phyloP scores from a whole-genome alignment of 30 jellyfish, hydroid and myxozoan species.

The Aurelia sp. region DNA sequence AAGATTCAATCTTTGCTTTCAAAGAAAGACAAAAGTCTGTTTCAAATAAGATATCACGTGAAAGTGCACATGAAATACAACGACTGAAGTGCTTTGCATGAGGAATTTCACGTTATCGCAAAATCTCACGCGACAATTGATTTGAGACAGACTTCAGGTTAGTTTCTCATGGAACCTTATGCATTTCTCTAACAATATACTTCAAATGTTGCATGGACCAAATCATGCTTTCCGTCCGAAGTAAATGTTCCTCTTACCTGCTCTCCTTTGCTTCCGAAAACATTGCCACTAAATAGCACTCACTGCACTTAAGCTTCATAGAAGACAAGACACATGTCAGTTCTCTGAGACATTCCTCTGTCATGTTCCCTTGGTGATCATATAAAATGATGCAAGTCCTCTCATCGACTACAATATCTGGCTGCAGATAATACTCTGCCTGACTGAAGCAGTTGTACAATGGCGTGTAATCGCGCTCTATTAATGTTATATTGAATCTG shows the following conservation, averaged over 20 bases:
- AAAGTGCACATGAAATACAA: too few species aligned
- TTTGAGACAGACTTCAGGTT: too few species aligned
- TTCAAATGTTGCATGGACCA: too few species aligned
- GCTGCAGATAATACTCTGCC: constrained; percentile 50
- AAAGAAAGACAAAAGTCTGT: too few species aligned
- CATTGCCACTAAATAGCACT: constrained; percentile 16
- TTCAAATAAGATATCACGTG: too few species aligned
- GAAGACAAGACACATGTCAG: constrained; percentile 19
- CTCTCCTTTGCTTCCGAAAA: neutral
- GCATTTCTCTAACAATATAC: too few species aligned
- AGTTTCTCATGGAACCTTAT: too few species aligned
- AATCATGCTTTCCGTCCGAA: too few species aligned
- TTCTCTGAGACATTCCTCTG: neutral
- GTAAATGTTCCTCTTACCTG: neutral
- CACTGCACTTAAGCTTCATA: constrained; percentile 29
- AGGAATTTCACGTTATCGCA: too few species aligned
- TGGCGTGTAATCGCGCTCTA: constrained; percentile 56
- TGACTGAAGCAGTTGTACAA: constrained; percentile 1
- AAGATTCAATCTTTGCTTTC: too few species aligned
- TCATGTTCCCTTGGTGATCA: constrained; percentile 10
- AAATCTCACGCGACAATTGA: too few species aligned
- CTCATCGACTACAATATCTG: constrained; percentile 79
- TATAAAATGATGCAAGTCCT: constrained; percentile 65
- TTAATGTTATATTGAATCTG: constrained; percentile 51
- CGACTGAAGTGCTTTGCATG: too few species aligned